A percentile compares a stretch with the other conserved stretches of the same genome.
Evolutionary conservation across 1,140 invertebrate genomes (phyloP).

Genomic region (Scylla paramamosain): DNA sequence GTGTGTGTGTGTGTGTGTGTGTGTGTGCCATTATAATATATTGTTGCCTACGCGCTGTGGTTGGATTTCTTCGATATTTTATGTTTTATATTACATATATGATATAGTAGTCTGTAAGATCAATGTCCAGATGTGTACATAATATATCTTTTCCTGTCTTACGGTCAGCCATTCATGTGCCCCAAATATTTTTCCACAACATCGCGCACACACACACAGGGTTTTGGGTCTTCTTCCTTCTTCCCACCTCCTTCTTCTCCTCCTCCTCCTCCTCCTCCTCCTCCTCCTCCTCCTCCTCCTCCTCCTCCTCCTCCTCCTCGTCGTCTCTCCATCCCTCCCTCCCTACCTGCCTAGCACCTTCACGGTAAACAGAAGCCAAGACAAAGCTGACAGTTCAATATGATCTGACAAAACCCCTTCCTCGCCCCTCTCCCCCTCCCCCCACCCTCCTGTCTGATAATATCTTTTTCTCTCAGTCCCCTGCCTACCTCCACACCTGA

Average conservation of each 20-base stretch:
- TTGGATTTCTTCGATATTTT: background rate
- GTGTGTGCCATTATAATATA: background rate
- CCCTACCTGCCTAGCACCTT: background rate
- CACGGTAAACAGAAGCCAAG: background rate
- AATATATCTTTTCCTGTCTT: background rate
- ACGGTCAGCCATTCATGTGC: background rate
- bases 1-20: conserved; percentile 31
- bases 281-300: background rate
- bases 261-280: background rate
- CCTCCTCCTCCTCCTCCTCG: background rate
- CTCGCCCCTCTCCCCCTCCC: background rate
- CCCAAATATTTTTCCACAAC: background rate
- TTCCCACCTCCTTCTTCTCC: background rate
- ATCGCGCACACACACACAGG: background rate
- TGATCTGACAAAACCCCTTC: background rate
- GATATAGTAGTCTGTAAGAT: background rate
- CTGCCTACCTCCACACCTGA: background rate
- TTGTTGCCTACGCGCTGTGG: background rate
- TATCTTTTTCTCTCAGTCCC: background rate
- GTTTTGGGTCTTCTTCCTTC: background rate
- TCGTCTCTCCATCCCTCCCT: background rate
- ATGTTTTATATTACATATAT: background rate
- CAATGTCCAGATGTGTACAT: conserved; percentile 10
- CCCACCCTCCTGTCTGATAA: background rate
- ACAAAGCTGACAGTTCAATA: background rate